Evolutionary conservation across 1,140 invertebrate species (phyloP), one percentile per base, ranked within the genome.

Genomic region (Drosophila burlai): DNA sequence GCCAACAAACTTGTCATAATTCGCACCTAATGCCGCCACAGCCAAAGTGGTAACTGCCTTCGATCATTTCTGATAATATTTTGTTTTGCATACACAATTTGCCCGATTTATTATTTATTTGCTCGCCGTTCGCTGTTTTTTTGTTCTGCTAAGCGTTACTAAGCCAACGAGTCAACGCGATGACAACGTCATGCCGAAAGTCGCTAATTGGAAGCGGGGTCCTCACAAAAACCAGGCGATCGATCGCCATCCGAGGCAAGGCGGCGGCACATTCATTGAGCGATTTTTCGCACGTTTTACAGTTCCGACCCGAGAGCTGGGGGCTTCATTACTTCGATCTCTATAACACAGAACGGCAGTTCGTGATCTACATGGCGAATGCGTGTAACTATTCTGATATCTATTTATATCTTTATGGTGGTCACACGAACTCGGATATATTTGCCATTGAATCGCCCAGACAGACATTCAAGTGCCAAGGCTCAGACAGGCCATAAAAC

Each of bases 11-110:
- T 87, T 74, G 73, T 89, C 84, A 89, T 79, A 84, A 84, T 89
- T 90, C 84, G 45, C 81, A 74, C 65, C 63, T 74, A 87, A 87
- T 89, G 46, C 84, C 55, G 8, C 47, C 24, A 24, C 38, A 18
- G 45, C 65, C 59, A 81, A 85, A 49, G 71, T 59, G 77, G 57
- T 65, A 84, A 78, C 82, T 73, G 73, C 76, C 76, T 77, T 81
- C 78, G 79, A 90, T 81, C 77, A 89, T 64, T 79, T 74, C 54
- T 66, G 75, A 84, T 89, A 90, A 89, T 89, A 89, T 84, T 90
- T 89, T 90, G 85, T 90, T 89, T 89, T 90, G 67, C 84, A 77
- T 67, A 76, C 76, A 49, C 72, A 50, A 67, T 68, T 83, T 62
- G 46, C 57, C 65, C 68, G 66, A 82, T 79, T 79, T 75, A 85